These are phyloP conservation scores for Carabus problematicus DNA, from an alignment of 2,888 invertebrate species.

Conservation along the genomic window DNA sequence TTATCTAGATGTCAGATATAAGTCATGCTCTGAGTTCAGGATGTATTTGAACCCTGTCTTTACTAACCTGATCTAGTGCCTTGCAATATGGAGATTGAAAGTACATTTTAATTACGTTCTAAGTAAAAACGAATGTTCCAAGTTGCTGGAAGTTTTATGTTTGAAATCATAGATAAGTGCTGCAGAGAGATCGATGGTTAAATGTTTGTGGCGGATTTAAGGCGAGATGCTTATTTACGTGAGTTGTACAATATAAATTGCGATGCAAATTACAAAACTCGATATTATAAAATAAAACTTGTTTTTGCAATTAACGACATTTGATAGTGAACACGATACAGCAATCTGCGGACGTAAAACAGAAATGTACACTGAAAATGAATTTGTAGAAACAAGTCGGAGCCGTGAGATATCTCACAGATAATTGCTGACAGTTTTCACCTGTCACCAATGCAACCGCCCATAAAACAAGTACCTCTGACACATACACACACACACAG, in stretches of 20 bases:
- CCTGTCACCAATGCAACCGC: slow-evolving; percentile 25
- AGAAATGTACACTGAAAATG: slow-evolving; percentile 41
- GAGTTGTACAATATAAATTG: slow-evolving; percentile 17
- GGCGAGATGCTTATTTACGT: not conserved
- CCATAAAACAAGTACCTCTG: slow-evolving; percentile 25
- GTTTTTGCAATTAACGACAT: slow-evolving; percentile 31
- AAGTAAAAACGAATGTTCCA: too few relatives aligned
- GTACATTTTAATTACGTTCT: too few relatives aligned
- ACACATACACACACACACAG: too few relatives aligned
- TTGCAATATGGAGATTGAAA: too few relatives aligned
- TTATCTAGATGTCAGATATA: too few relatives aligned
- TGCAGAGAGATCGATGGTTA: too few relatives aligned
- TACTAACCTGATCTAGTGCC: too few relatives aligned
- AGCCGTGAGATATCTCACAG: slow-evolving; percentile 33
- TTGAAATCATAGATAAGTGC: too few relatives aligned
- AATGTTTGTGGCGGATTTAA: not conserved
- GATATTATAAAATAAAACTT: slow-evolving; percentile 28
- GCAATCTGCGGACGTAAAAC: slow-evolving; percentile 37
- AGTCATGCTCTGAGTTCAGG: too few relatives aligned
- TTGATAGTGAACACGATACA: slow-evolving; percentile 28
- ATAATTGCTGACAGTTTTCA: slow-evolving; percentile 37
- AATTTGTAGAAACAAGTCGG: slow-evolving; percentile 37
- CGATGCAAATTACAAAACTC: slow-evolving; percentile 17
- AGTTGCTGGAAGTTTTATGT: too few relatives aligned
- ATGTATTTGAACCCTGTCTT: too few relatives aligned